These are phyloP conservation scores for Aphelinus atriplicis DNA, from an alignment of 1,140 invertebrate species.

Conservation along the genomic window DNA sequence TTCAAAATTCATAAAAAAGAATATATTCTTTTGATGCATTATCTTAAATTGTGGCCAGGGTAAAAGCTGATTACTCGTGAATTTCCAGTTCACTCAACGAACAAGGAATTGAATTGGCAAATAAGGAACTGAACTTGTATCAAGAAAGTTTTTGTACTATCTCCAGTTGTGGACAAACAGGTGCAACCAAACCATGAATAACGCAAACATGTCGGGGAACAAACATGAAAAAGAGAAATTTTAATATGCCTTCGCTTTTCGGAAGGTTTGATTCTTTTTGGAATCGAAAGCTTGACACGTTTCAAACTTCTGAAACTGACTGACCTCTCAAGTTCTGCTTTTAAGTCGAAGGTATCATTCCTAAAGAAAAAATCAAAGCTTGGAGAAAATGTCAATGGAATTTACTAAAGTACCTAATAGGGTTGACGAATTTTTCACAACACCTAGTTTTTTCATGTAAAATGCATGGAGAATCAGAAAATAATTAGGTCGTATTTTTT, in stretches of 20 bases:
- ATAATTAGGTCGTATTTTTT: too few relatives aligned
- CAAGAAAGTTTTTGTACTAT: too few relatives aligned
- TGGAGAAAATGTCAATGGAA: not conserved
- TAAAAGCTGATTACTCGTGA: not conserved
- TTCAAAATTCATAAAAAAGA: too few relatives aligned
- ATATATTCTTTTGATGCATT: too few relatives aligned
- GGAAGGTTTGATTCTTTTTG: slow-evolving; percentile 10
- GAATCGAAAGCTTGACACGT: too few relatives aligned
- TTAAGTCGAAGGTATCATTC: slow-evolving; percentile 52
- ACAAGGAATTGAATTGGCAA: too few relatives aligned
- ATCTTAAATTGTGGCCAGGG: not conserved
- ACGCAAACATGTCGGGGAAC: not conserved
- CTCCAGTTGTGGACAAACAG: not conserved
- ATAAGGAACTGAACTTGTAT: too few relatives aligned
- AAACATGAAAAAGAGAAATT: not conserved
- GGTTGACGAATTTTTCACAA: too few relatives aligned
- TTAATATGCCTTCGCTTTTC: not conserved
- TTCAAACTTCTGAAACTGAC: slow-evolving; percentile 5
- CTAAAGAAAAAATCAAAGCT: slow-evolving; percentile 46
- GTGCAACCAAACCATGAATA: not conserved
- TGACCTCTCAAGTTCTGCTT: slow-evolving; percentile 56
- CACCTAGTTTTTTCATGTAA: too few relatives aligned
- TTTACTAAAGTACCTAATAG: too few relatives aligned
- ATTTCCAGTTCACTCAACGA: too few relatives aligned
- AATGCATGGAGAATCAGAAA: too few relatives aligned